Evolutionary conservation across 2,797 vertebrate species (phyloP).

Genomic region (Sarcophilus harrisii): DNA sequence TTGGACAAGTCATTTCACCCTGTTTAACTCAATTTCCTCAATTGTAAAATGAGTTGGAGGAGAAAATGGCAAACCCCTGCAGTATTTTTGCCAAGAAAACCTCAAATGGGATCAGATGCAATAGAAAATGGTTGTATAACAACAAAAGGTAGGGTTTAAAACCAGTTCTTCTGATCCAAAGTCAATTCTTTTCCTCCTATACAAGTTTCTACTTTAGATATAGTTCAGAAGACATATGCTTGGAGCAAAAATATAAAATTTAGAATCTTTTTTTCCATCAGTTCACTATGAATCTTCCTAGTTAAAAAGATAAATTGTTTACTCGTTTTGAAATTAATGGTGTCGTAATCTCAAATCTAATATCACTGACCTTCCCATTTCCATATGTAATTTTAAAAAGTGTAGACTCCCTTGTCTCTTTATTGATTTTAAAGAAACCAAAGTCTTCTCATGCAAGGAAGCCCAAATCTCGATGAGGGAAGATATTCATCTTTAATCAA

Average conservation of each 20-base stretch:
- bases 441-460: constrained; percentile 11
- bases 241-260: neutral
- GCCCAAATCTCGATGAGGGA: constrained; percentile 36
- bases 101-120: neutral
- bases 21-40: neutral
- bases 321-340: neutral
- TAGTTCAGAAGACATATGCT: neutral
- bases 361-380: neutral
- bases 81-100: neutral
- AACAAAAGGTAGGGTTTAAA: neutral
- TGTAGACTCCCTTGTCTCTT: neutral
- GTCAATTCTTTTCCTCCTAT: neutral
- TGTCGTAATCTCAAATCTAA: neutral
- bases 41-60: neutral
- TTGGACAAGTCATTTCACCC: neutral
- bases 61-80: neutral
- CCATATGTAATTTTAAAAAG: constrained; percentile 6
- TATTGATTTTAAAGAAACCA: constrained; percentile 31
- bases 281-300: neutral
- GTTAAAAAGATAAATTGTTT: neutral
- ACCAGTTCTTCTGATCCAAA: neutral
- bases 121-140: neutral
- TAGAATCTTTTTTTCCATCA: neutral
- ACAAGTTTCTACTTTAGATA: neutral
- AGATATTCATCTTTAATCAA: constrained; percentile 38